These are phyloP conservation scores for Ptychoptera contaminata DNA, from an alignment of 2,888 invertebrate genomes.

Conservation along the genomic window DNA sequence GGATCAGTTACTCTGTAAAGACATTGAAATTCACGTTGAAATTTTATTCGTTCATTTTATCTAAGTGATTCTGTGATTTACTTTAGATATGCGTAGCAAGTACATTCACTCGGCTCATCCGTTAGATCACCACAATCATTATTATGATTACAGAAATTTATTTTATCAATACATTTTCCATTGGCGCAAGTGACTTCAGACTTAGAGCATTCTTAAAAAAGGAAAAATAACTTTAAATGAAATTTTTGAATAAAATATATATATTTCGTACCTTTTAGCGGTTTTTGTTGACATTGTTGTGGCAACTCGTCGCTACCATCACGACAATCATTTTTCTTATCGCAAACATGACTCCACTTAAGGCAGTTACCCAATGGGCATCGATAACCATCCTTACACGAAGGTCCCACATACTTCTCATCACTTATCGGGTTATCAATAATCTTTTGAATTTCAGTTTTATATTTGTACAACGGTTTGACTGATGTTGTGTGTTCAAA, in stretches of 20 bases:
- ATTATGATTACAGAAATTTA: slow-evolving; percentile 47
- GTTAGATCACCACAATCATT: slow-evolving; percentile 55
- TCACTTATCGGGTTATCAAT: slow-evolving; percentile 23
- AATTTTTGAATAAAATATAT: background rate
- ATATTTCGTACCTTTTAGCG: background rate
- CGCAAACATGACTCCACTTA: slow-evolving; percentile 39
- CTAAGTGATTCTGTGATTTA: slow-evolving; percentile 11
- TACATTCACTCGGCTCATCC: slow-evolving; percentile 51
- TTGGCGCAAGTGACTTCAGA: slow-evolving; percentile 51
- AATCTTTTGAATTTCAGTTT: slow-evolving; percentile 18
- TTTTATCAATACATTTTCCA: slow-evolving; percentile 51
- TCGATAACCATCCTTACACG: slow-evolving; percentile 40
- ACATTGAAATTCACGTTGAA: background rate
- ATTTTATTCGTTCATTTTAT: background rate
- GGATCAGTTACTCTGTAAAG: slow-evolving; percentile 40
- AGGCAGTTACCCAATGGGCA: slow-evolving; percentile 58
- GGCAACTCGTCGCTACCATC: slow-evolving; percentile 48
- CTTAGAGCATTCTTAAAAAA: slow-evolving; percentile 39
- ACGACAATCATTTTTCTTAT: slow-evolving; percentile 51
- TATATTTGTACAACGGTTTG: slow-evolving; percentile 15
- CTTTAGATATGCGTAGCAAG: slow-evolving; percentile 48
- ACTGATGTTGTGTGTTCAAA: slow-evolving; percentile 18
- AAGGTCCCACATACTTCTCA: slow-evolving; percentile 13
- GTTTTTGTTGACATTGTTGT: slow-evolving; percentile 15
- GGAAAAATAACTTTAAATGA: background rate